Evolutionary conservation across 2,113 vertebrate genomes (phyloP), one percentile per base, ranked within the genome.

Genomic region (Mystacornis crossleyi): DNA sequence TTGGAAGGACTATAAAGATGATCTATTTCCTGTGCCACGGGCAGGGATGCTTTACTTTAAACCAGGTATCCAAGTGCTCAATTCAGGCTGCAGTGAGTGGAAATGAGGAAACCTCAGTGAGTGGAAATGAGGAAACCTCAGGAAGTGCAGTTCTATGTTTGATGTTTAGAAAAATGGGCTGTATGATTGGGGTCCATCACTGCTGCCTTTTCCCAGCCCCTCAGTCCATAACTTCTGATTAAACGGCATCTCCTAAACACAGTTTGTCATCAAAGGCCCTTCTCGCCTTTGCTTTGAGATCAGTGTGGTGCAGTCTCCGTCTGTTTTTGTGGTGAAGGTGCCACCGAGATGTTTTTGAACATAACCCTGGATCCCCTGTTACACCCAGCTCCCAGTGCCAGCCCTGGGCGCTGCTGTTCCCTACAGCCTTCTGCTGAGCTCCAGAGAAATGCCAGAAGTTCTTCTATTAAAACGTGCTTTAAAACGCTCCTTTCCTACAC

Each of bases 271-370:
- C 50, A 26, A 36, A 50, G 34, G 8, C 8, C 8, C 4, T 1
- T 10, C 5, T 81, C 0, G 0, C 26, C 47, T 62, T 70, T 3
- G 1, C 28, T 47, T n/a, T 89, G 42, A 16, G 51, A 13, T 67
- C 80, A 17, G 1, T 12, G 47, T 36, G 5, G 14, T 53, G 24
- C 50, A 11, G 50, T 15, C 9, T 50, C 43, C 26, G 45, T 51
- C 54, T 77, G 24, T 17, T 65, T 18, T 29, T 53, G 31, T 64
- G 47, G 29, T 14, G 15, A 77, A 42, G 33, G 13, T 51, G 18
- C 36, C 20, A 5, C 33, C 19, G 57, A 75, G 72, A 18, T 31
- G 14, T 18, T 65, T 51, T 21, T 60, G 73, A 42, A 13, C 5
- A 4, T 5, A 14, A 14, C 29, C 10, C 26, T 17, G 34, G 47